Evolutionary conservation across 2,888 invertebrate genomes (phyloP).

Genomic region (Caenorhabditis zanzibari): DNA sequence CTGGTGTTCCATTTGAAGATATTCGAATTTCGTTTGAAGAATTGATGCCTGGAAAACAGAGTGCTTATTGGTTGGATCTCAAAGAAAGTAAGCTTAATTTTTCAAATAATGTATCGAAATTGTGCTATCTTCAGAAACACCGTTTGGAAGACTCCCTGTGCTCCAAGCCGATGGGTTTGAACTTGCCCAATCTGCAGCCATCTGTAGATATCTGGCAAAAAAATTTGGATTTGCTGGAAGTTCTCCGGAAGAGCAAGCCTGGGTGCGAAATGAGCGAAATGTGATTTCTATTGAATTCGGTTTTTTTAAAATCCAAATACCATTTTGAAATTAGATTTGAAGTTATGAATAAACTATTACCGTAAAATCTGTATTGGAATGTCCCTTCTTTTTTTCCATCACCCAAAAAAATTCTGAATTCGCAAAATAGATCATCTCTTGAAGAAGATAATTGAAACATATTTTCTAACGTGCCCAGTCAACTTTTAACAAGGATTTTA

Average conservation of each 20-base stretch:
- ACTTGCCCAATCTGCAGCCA: slow-evolving; percentile 14
- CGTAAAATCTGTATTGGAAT: no score
- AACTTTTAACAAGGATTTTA: no score
- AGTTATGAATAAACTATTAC: no score
- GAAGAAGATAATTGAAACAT: no score
- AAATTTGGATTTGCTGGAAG: slow-evolving; percentile 47
- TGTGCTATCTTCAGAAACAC: slow-evolving; percentile 35
- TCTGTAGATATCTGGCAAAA: slow-evolving; percentile 30
- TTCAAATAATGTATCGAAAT: background rate
- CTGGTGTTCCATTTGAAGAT: slow-evolving; percentile 41
- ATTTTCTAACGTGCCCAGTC: no score
- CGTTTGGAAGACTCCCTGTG: slow-evolving; percentile 33
- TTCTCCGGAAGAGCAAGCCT: slow-evolving; percentile 29
- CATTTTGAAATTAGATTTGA: no score
- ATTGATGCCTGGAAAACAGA: slow-evolving; percentile 23
- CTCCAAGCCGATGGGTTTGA: slow-evolving; percentile 9
- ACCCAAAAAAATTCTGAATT: no score
- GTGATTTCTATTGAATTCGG: no score
- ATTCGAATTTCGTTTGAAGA: slow-evolving; percentile 24
- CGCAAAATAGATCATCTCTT: no score
- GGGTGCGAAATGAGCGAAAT: slow-evolving; percentile 23
- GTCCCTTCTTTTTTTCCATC: no score
- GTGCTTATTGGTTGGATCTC: background rate
- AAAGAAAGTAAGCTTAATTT: slow-evolving; percentile 29
- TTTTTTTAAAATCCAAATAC: no score